Base-by-base conservation (phyloP, 2,113 vertebrate genomes). In the Leucosticte australis region DNA sequence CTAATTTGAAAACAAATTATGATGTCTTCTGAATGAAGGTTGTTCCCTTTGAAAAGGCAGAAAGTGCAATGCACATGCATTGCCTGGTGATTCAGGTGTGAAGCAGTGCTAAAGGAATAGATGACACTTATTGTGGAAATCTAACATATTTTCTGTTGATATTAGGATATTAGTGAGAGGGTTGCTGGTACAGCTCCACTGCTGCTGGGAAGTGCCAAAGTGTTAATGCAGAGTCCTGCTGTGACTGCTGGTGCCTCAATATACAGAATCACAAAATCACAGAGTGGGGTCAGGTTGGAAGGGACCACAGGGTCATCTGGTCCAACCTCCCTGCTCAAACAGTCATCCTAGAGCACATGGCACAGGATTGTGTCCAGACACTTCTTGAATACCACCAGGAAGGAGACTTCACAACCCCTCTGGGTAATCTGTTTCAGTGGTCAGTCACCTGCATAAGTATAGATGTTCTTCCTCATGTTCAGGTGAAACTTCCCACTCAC, bases 371-470 rank as follows among this genome's bases (percentile, higher is more conserved):
- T 52, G 22, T 44, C 37, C 63, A 86, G 27, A 44, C 15, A 12
- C 13, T 37, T 50, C 44, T 37, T 59, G 62, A 67, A 68, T 44
- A 41, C 6, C 30, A 47, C 30, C n/a, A 47, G 70, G 17, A 68
- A 11, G 24, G 53, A 47, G 11, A 46, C 5, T 47, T 28, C 69
- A 55, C 47, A 41, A 22, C 46, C 6, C 12, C n/a, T 55, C 70
- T 35, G 41, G 21, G 26, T 10, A 55, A 31, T 8, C 13, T 68
- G n/a, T 41, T 75, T 14, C 39, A 47, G 13, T 47, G 13, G 28
- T 60, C 9, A 3, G 39, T 46, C 28, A 46, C 28, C 9, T 0
- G 0, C n/a, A 31, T 4, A 31, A 31, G 47, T 35, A 47, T 8
- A 35, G 41, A 53, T 9, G 8, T 31, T 41, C 47, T 47, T 68